A percentile compares a stretch with the other conserved stretches of the same genome.
These are phyloP conservation scores for Sesia apiformis DNA, from an alignment of 2,888 invertebrate genomes.

Conservation along the genomic window DNA sequence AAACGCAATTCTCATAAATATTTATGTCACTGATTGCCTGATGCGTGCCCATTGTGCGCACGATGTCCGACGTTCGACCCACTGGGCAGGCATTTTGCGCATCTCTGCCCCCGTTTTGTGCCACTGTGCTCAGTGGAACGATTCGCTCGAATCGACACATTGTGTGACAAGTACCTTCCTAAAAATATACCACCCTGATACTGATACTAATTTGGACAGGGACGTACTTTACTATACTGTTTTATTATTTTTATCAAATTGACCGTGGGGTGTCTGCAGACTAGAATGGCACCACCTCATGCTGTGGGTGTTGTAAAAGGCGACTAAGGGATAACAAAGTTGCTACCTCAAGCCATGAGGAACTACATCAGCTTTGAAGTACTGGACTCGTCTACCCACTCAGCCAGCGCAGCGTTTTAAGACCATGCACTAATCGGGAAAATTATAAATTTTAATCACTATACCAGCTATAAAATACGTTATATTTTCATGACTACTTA, in stretches of 20 bases:
- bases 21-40: background rate
- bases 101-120: slow-evolving; percentile 41
- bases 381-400: too few relatives aligned
- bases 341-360: too few relatives aligned
- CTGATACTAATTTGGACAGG: slow-evolving; percentile 59
- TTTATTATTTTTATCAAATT: background rate
- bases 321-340: too few relatives aligned
- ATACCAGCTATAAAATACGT: too few relatives aligned
- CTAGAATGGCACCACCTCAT: too few relatives aligned
- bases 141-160: slow-evolving; percentile 41
- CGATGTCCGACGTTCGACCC: slow-evolving; percentile 5
- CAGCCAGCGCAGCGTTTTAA: too few relatives aligned
- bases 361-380: too few relatives aligned
- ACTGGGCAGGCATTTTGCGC: slow-evolving; percentile 37
- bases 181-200: slow-evolving; percentile 66
- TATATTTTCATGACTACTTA: too few relatives aligned
- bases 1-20: slow-evolving; percentile 18
- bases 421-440: too few relatives aligned
- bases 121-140: slow-evolving; percentile 20
- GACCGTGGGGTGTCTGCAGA: too few relatives aligned
- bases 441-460: too few relatives aligned
- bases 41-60: slow-evolving; percentile 1
- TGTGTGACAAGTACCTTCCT: slow-evolving; percentile 62
- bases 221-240: slow-evolving; percentile 17
- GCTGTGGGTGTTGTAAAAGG: too few relatives aligned